Evolutionary conservation across 2,797 vertebrate species (phyloP).

Genomic region (Phalloptychus januarius): DNA sequence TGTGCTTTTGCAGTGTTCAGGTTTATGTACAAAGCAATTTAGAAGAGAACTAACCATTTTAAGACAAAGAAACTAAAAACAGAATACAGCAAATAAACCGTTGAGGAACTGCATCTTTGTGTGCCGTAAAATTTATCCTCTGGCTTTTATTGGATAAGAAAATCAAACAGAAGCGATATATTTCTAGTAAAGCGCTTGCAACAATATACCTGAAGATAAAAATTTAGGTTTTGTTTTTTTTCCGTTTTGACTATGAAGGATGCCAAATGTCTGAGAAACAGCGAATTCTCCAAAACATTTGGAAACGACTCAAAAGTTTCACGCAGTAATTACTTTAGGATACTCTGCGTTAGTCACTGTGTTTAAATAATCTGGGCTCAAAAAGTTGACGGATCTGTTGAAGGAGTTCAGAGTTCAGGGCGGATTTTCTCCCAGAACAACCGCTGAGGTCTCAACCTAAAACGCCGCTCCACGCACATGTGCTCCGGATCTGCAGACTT

Average conservation of each 20-base stretch:
- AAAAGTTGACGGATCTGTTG: not conserved
- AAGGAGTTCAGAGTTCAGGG: not conserved
- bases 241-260: not conserved
- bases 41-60: not conserved
- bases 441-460: conserved; percentile 35
- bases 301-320: not conserved
- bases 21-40: not conserved
- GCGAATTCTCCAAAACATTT: not conserved
- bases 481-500: conserved; percentile 66
- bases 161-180: not conserved
- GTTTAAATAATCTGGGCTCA: conserved; percentile 3
- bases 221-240: not conserved
- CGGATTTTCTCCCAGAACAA: conserved; percentile 26
- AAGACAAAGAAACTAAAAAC: not conserved
- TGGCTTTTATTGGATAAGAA: not conserved
- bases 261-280: not conserved
- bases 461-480: conserved; percentile 47
- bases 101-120: not conserved
- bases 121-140: not conserved
- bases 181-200: not conserved
- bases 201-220: not conserved
- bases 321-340: not conserved
- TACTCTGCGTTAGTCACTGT: not conserved
- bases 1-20: not conserved
- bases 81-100: not conserved